Evolutionary conservation across 2,888 invertebrate species (phyloP).

Genomic region (Fragum sueziense): DNA sequence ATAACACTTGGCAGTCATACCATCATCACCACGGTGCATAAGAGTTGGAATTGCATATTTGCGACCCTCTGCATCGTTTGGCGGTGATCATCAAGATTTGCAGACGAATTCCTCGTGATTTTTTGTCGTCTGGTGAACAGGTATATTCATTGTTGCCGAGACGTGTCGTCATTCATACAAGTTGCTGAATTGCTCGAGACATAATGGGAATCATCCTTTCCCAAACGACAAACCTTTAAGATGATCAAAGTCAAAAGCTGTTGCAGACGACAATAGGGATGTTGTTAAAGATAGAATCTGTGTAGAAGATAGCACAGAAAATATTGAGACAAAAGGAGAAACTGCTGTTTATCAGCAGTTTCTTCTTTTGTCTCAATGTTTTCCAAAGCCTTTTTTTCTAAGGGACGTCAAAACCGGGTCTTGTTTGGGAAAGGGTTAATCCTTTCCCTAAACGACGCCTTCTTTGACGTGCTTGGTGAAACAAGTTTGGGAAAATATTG

Average conservation of each 20-base stretch:
- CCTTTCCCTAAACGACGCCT: not conserved
- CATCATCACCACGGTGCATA: not conserved
- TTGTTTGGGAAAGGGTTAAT: too few relatives aligned
- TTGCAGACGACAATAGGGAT: too few relatives aligned
- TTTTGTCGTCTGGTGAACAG: constrained; percentile 8
- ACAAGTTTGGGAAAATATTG: not conserved
- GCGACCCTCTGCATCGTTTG: not conserved
- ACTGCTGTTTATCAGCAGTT: too few relatives aligned
- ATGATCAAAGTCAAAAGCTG: too few relatives aligned
- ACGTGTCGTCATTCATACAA: constrained; percentile 12
- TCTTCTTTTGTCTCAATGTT: too few relatives aligned
- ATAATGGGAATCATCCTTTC: constrained; percentile 1
- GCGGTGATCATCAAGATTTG: constrained; percentile 3
- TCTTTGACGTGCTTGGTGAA: not conserved
- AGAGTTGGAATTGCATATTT: not conserved
- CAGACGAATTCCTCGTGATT: not conserved
- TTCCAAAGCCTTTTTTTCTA: too few relatives aligned
- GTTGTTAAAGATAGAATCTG: too few relatives aligned
- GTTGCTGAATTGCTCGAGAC: constrained; percentile 8
- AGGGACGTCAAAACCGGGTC: too few relatives aligned
- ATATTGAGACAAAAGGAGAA: not conserved
- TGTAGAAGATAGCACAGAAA: too few relatives aligned
- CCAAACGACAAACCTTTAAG: too few relatives aligned
- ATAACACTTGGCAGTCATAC: too few relatives aligned
- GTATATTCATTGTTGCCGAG: constrained; percentile 2